A percentile compares a stretch with the other conserved stretches of the same genome.
These are phyloP conservation scores for Melinaea marsaeus DNA, from an alignment of 2,888 invertebrate genomes.

Conservation along the genomic window DNA sequence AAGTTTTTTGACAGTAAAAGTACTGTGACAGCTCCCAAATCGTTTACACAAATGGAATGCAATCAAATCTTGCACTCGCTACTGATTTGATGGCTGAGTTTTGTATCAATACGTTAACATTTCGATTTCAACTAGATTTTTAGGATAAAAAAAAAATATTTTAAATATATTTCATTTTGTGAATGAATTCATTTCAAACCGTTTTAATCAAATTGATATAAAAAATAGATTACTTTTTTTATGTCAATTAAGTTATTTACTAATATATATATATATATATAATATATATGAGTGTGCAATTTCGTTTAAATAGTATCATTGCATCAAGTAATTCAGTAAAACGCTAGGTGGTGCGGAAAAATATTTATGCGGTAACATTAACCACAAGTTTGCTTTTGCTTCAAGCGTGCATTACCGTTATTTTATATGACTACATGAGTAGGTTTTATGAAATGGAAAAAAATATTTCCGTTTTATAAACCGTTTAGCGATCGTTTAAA, in stretches of 20 bases:
- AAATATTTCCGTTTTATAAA: neutral
- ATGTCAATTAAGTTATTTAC: neutral
- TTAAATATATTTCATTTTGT: neutral
- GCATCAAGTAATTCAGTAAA: conserved; percentile 9
- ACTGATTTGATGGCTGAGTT: conserved; percentile 18
- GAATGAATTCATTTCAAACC: neutral
- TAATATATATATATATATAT: neutral
- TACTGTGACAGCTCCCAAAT: conserved; percentile 9
- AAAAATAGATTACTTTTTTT: no score
- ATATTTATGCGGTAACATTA: conserved; percentile 9
- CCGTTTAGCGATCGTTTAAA: conserved; percentile 3
- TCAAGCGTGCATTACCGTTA: conserved; percentile 6
- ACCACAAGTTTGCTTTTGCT: conserved; percentile 11
- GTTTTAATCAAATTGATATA: neutral
- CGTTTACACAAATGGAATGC: conserved; percentile 28
- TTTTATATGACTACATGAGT: neutral
- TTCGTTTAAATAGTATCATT: conserved; percentile 11
- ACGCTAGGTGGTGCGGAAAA: conserved; percentile 5
- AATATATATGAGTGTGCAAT: conserved; percentile 1
- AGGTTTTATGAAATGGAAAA: conserved; percentile 4
- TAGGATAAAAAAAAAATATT: neutral
- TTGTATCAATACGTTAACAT: conserved; percentile 7
- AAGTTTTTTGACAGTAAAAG: conserved; percentile 7
- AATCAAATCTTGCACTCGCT: conserved; percentile 26
- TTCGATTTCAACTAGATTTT: conserved; percentile 11